These are phyloP conservation scores for Gonioctena quinquepunctata DNA, from an alignment of 1,140 invertebrate species.

Conservation along the genomic window DNA sequence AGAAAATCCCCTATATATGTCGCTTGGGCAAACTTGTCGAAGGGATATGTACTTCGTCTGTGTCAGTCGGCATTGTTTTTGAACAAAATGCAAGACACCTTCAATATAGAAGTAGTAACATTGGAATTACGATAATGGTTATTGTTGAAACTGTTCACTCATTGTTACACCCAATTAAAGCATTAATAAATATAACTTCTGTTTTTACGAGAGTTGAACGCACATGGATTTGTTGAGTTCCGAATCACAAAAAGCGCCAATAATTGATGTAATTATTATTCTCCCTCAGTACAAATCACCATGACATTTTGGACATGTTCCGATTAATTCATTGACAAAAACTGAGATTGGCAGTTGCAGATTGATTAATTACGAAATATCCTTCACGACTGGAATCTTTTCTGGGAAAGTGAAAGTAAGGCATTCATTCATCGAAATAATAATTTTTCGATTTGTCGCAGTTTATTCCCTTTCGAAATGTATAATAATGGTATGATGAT, in stretches of 20 bases:
- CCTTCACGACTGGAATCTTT: not conserved
- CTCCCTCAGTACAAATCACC: not conserved
- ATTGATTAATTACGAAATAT: not conserved
- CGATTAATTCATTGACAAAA: not conserved
- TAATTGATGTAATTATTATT: constrained; percentile 11
- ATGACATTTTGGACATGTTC: constrained; percentile 4
- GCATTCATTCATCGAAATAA: too few relatives aligned
- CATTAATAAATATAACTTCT: not conserved
- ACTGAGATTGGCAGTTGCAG: not conserved
- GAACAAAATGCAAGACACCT: too few relatives aligned
- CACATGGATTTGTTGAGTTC: not conserved
- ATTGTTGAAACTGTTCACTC: too few relatives aligned
- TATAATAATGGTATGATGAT: too few relatives aligned
- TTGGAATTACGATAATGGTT: too few relatives aligned
- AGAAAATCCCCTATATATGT: too few relatives aligned
- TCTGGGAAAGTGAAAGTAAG: not conserved
- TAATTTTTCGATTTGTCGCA: too few relatives aligned
- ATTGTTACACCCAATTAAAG: not conserved
- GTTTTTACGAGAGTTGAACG: not conserved
- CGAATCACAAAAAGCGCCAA: not conserved
- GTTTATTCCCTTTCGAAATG: too few relatives aligned
- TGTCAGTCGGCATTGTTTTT: too few relatives aligned
- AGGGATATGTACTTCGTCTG: too few relatives aligned
- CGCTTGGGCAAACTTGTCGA: too few relatives aligned
- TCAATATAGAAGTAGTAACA: too few relatives aligned